Percentiles rank a stretch among this genome's conserved stretches.
phyloP scores from a whole-genome alignment of 2,888 invertebrate genomes.

The Pollenia amentaria region DNA sequence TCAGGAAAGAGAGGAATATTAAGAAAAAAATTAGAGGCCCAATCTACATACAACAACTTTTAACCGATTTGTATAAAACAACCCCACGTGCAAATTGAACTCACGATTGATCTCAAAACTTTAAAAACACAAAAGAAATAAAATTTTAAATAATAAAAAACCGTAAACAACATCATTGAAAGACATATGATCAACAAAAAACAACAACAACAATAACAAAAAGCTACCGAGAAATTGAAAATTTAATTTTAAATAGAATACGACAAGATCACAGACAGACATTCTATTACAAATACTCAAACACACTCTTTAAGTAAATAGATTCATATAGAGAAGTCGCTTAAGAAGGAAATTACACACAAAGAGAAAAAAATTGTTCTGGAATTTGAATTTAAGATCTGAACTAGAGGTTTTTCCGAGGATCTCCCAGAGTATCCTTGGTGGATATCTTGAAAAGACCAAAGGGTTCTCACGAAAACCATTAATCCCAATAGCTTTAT shows the following conservation, averaged over 20 bases:
- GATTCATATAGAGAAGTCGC: background rate
- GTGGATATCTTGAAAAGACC: too few relatives aligned
- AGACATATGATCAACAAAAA: constrained; percentile 35
- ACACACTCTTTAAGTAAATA: constrained; percentile 11
- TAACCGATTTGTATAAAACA: constrained; percentile 53
- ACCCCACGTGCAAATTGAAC: constrained; percentile 73
- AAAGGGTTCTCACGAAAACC: too few relatives aligned
- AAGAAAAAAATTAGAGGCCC: constrained; percentile 50
- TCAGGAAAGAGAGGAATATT: constrained; percentile 55
- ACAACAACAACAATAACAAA: constrained; percentile 50
- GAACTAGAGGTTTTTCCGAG: too few relatives aligned
- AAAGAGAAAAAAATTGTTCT: constrained; percentile 17
- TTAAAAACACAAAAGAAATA: constrained; percentile 51
- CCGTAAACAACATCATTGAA: constrained; percentile 64
- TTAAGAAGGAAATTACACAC: constrained; percentile 36
- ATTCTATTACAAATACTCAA: constrained; percentile 38
- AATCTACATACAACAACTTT: constrained; percentile 46
- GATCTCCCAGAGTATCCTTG: too few relatives aligned
- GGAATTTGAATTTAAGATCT: too few relatives aligned
- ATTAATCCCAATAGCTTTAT: too few relatives aligned
- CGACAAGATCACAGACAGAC: constrained; percentile 54
- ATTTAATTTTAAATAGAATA: constrained; percentile 68
- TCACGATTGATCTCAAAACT: constrained; percentile 72
- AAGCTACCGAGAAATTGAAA: constrained; percentile 72
- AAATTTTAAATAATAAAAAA: constrained; percentile 50